These are phyloP conservation scores for Eumerus sabulonum DNA, from an alignment of 2,888 invertebrate genomes.

Conservation along the genomic window DNA sequence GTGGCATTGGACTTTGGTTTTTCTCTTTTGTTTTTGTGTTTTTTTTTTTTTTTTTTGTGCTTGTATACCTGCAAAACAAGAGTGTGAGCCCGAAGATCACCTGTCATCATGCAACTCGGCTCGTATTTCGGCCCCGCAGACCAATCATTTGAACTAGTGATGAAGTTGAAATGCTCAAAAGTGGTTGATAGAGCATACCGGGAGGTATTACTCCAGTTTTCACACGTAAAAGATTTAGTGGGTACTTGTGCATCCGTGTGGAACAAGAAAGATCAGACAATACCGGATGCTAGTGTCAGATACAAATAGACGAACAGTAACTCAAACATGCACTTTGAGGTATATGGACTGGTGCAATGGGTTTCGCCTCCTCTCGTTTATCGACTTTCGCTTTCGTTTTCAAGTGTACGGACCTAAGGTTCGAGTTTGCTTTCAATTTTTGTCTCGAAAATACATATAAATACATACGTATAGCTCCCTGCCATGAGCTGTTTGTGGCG, in stretches of 20 bases:
- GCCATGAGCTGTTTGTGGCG: neutral
- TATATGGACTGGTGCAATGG: conserved; percentile 12
- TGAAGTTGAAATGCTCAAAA: neutral
- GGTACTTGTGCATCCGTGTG: conserved; percentile 1
- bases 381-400: conserved; percentile 46
- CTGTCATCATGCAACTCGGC: neutral
- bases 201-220: conserved; percentile 40
- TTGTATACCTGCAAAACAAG: no score
- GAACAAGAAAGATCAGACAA: conserved; percentile 26
- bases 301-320: conserved; percentile 19
- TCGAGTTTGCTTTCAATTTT: conserved; percentile 29
- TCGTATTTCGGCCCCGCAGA: no score
- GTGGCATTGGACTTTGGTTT: conserved; percentile 5
- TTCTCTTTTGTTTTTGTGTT: conserved; percentile 11
- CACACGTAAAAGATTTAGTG: neutral
- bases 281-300: conserved; percentile 30
- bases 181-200: conserved; percentile 14
- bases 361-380: conserved; percentile 15
- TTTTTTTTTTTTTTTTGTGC: neutral
- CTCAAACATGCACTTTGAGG: conserved; percentile 13
- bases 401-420: conserved; percentile 20
- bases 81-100: conserved; percentile 2
- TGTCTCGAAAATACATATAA: no score
- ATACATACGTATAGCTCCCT: neutral
- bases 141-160: neutral